Evolutionary conservation across 2,797 vertebrate species (phyloP).

Genomic region (Sebastes oblongus): DNA sequence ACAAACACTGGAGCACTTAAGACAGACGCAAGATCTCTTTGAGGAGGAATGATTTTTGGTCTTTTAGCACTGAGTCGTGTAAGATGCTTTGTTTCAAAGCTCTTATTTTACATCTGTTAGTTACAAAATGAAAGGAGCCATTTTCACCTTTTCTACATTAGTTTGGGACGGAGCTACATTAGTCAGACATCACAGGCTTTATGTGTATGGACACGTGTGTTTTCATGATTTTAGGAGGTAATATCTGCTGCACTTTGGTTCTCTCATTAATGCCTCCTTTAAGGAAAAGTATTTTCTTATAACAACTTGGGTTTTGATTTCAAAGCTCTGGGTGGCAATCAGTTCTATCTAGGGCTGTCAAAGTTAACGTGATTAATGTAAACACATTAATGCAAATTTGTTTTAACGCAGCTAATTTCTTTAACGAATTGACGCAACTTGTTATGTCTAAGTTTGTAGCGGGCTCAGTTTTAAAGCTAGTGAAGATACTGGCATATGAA

Average conservation of each 20-base stretch:
- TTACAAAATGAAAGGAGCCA: slow-evolving; percentile 7
- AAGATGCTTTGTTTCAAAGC: slow-evolving; percentile 22
- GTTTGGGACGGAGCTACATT: not conserved
- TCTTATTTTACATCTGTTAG: not conserved
- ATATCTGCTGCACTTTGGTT: not conserved
- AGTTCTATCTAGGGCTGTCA: not conserved
- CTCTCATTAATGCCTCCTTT: not conserved
- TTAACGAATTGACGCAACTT: too few species aligned
- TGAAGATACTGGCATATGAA: too few species aligned
- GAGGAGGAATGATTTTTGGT: not conserved
- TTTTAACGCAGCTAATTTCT: too few species aligned
- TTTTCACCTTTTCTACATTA: slow-evolving; percentile 13
- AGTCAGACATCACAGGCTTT: not conserved
- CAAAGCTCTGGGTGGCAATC: not conserved
- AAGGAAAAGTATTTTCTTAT: not conserved
- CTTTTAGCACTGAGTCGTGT: not conserved
- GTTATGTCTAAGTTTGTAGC: too few species aligned
- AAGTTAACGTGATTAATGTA: too few species aligned
- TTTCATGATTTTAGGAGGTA: not conserved
- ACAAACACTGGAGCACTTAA: not conserved
- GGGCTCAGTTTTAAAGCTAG: too few species aligned
- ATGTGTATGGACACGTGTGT: not conserved
- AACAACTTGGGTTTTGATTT: not conserved
- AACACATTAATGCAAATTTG: too few species aligned
- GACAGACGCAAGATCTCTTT: not conserved